These are phyloP conservation scores for Sturnira hondurensis DNA, from an alignment of 2,113 vertebrate genomes.

Conservation along the genomic window DNA sequence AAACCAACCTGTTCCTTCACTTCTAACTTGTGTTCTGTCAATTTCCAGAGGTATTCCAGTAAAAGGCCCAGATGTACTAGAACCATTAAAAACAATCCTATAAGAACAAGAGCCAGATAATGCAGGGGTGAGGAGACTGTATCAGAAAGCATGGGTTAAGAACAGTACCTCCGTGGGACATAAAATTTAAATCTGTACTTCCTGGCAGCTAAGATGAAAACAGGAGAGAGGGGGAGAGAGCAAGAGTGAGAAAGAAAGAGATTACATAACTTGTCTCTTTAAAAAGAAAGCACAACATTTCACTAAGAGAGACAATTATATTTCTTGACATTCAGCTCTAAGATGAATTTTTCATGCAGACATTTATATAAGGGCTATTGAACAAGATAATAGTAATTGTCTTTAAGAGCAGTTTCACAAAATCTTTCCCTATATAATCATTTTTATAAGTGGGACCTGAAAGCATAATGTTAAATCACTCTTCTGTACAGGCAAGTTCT, in stretches of 20 bases:
- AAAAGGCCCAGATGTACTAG: neutral
- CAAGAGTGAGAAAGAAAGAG: neutral
- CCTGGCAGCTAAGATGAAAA: slow-evolving; percentile 55
- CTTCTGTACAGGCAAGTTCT: neutral
- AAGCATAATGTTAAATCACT: neutral
- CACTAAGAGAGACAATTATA: slow-evolving; percentile 61
- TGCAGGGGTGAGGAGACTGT: neutral
- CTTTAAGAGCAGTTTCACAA: slow-evolving; percentile 40
- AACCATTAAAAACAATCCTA: neutral
- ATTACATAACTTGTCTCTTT: slow-evolving; percentile 61
- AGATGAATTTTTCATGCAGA: slow-evolving; percentile 69
- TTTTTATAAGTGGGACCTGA: slow-evolving; percentile 3
- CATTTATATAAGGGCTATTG: slow-evolving; percentile 67
- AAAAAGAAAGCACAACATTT: slow-evolving; percentile 63
- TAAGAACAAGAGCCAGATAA: neutral
- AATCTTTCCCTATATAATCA: neutral
- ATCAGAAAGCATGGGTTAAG: neutral
- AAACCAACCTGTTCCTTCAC: neutral
- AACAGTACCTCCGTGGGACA: neutral
- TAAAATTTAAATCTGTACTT: slow-evolving; percentile 52
- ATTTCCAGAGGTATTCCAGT: neutral
- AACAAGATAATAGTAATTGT: slow-evolving; percentile 63
- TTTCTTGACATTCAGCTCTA: slow-evolving; percentile 66
- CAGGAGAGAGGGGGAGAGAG: slow-evolving; percentile 25
- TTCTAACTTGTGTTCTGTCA: neutral